Base-by-base conservation (phyloP, 2,888 invertebrate genomes). In the Conomelus anceps region DNA sequence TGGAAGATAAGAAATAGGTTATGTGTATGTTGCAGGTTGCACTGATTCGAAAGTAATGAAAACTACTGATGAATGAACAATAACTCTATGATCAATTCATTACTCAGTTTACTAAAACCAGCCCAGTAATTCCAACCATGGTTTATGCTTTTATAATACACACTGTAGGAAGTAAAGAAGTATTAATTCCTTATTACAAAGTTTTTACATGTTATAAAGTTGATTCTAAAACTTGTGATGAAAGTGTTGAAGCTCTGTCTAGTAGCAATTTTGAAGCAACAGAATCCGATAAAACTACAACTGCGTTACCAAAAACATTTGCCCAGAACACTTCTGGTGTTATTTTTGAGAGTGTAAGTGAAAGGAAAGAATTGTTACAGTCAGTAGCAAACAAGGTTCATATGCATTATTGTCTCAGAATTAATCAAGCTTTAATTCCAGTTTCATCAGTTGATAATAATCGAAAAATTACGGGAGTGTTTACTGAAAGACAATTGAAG, bases 121-220 rank as follows among this genome's bases (percentile, higher is more conserved):
- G n/a, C n/a, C n/a, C n/a, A n/a, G n/a, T n/a, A n/a, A n/a, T n/a
- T n/a, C n/a, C n/a, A n/a, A 86, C 9, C 22, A 90, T 90, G 90
- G 89, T 89, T 20, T 90, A 24, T 23, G 90, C 88, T 20, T 89
- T 90, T 26, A 89, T 90, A 88, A 89, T 90, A 23, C 90, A 90
- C 24, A 90, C 90, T 23, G 84, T 90, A 22, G 90, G 86, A 22
- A 29, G 29, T 22, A 89, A 90, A 89, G 89, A 90, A 41, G 84
- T 87, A 22, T 87, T 86, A 86, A 41, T 89, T 23, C 87, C 87
- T 6, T 90, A 89, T 23, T 90, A 90, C 22, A 89, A 88, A 88
- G 85, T 90, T 63, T 90, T 88, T 89, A 84, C 90, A 0, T 84
- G 88, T 23, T 87, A 85, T 22, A 41, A 41, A 84, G 41, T 89